phyloP scores from a whole-genome alignment of 1,140 invertebrate genomes.

The Pinna nobilis region DNA sequence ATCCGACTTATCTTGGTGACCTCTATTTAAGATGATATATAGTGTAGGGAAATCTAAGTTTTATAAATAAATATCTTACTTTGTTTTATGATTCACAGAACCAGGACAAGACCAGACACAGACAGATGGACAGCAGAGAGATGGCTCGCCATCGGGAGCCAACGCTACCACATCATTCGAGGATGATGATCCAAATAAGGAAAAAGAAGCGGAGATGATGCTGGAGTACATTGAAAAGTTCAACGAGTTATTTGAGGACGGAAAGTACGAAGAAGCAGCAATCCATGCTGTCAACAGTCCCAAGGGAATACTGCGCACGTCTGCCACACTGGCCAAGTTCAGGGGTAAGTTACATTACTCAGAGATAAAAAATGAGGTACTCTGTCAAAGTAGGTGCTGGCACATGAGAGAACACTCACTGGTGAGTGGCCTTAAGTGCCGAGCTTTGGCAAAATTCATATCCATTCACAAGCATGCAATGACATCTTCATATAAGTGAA shows the following conservation, averaged over 20 bases:
- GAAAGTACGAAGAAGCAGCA: slow-evolving; percentile 72
- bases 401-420: too few species aligned
- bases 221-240: slow-evolving; percentile 75
- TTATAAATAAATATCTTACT: neutral
- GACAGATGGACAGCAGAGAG: slow-evolving; percentile 45
- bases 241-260: slow-evolving; percentile 74
- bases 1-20: too few species aligned
- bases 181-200: slow-evolving; percentile 72
- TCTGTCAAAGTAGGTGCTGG: too few species aligned
- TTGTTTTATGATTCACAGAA: slow-evolving; percentile 6
- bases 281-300: slow-evolving; percentile 74
- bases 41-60: neutral
- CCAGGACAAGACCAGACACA: slow-evolving; percentile 31
- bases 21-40: too few species aligned
- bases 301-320: slow-evolving; percentile 72
- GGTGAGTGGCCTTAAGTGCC: too few species aligned
- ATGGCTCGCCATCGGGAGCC: slow-evolving; percentile 39
- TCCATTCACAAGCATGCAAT: neutral
- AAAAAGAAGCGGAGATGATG: slow-evolving; percentile 74
- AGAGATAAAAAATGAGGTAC: neutral
- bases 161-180: slow-evolving; percentile 59
- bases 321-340: slow-evolving; percentile 72
- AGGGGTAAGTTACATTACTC: slow-evolving; percentile 63
- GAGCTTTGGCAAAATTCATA: neutral
- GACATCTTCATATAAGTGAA: too few species aligned